Conservation (phyloP, 2,797 vertebrate genomes). For the Micropoecilia bifurca region DNA sequence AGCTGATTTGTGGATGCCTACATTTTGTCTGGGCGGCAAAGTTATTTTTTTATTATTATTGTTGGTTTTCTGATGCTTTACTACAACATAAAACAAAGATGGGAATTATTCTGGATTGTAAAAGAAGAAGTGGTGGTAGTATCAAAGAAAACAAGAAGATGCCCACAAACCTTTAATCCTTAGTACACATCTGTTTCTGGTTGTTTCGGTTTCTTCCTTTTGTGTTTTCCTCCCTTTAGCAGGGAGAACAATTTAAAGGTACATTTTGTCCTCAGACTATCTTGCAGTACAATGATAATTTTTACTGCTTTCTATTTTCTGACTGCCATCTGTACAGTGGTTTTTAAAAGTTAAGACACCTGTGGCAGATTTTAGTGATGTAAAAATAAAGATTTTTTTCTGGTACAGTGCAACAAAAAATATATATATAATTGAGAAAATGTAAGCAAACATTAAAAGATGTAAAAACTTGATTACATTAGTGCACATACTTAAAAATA, state of each 20-base stretch:
- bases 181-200: constrained; percentile 55
- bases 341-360: not conserved
- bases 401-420: not conserved
- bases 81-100: not conserved
- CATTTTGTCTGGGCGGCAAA: not conserved
- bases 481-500: not conserved
- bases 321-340: constrained; percentile 7
- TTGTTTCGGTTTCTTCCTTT: constrained; percentile 35
- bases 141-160: not conserved
- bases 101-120: constrained; percentile 8
- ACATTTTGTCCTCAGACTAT: constrained; percentile 16
- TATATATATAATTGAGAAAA: not conserved
- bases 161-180: constrained; percentile 13
- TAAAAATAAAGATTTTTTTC: not conserved
- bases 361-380: not conserved
- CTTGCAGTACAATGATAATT: not conserved
- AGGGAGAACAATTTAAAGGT: not conserved
- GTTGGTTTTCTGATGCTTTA: not conserved
- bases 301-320: not conserved
- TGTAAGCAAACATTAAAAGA: not conserved
- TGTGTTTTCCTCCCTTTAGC: constrained; percentile 23
- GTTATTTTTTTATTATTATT: not conserved
- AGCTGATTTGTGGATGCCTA: not conserved
- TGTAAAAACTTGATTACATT: not conserved
- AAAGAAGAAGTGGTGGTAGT: constrained; percentile 4